These are phyloP conservation scores for Beaufortia kweichowensis DNA, from an alignment of 2,113 vertebrate species.

Conservation along the genomic window DNA sequence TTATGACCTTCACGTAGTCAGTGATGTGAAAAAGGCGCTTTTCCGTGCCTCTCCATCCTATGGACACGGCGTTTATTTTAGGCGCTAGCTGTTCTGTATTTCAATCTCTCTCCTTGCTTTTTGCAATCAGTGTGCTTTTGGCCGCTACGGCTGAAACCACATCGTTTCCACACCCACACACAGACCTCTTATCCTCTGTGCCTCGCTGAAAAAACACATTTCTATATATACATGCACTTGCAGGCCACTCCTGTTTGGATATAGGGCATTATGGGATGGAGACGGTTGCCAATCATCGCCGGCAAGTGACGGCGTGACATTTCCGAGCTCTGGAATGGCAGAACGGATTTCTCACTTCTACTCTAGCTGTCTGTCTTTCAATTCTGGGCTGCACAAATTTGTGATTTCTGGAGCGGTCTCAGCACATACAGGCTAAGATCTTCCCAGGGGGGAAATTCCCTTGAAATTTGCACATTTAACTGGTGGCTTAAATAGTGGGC, in stretches of 20 bases:
- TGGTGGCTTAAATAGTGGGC: conserved; percentile 33
- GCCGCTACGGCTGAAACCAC: conserved; percentile 58
- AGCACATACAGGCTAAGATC: conserved; percentile 3
- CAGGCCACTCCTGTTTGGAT: conserved; percentile 48
- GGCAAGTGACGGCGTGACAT: not conserved
- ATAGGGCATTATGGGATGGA: conserved; percentile 32
- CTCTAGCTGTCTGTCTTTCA: not conserved
- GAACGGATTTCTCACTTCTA: not conserved
- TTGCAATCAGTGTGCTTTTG: conserved; percentile 63
- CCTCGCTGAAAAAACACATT: conserved; percentile 42
- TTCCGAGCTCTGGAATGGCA: not conserved
- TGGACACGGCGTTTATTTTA: conserved; percentile 56
- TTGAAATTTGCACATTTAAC: conserved; percentile 35
- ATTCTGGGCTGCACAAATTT: not conserved
- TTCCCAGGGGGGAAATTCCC: conserved; percentile 24
- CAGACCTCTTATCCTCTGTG: conserved; percentile 45
- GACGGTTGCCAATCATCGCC: conserved; percentile 31
- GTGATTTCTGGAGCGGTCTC: conserved; percentile 41
- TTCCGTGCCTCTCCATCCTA: conserved; percentile 48
- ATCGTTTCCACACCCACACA: conserved; percentile 61
- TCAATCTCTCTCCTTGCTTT: conserved; percentile 38
- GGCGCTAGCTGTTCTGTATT: conserved; percentile 31
- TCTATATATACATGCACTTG: conserved; percentile 55
- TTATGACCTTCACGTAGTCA: conserved; percentile 33
- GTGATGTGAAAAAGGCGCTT: conserved; percentile 34